Base-by-base conservation (phyloP, 2,113 vertebrate species). In the Pelvicachromis taeniatus region DNA sequence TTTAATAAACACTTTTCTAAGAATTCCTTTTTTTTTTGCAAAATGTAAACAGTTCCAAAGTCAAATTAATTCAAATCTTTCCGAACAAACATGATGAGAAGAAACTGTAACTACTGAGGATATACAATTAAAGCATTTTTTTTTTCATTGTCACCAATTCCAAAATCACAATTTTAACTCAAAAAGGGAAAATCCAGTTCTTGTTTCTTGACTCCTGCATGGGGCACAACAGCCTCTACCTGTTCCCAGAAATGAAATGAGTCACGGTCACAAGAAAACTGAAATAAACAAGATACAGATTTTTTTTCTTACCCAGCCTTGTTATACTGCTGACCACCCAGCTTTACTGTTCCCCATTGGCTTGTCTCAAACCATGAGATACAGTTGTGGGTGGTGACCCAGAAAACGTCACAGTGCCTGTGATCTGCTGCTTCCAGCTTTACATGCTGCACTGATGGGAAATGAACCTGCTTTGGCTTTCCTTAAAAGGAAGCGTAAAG, bases 401-500 rank as follows among this genome's bases (percentile, higher is more conserved):
- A 85, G 88, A 73, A 86, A 92, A 90, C 92, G 91, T 95, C 95
- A 94, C 87, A 26, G 7, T 29, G 88, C 84, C 77, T 80, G 83
- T 89, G 90, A 90, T 85, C 63, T 45, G 50, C 90, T 85, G 83
- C 82, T 93, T 93, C 93, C 92, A 90, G 94, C 81, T 89, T 88
- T 93, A 85, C 89, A 92, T 35, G 26, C 82, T 61, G 82, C 84
- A 56, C 9, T 95, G 91, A 91, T 85, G 92, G 95, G 93, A 95
- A 96, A 91, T 91, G 81, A 93, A 42, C 68, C 86, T 68, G 77
- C 53, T 65, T 48, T 10, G 13, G 82, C 81, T 91, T 85, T 81
- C 94, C 94, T 95, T 95, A 93, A 94, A 95, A 96, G 94, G 94
- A 92, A 94, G 78, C 33, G 70, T 9, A 29, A 29, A 75, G 78